Base-by-base conservation (phyloP, 2,797 vertebrate species). In the Lutjanus argentimaculatus region DNA sequence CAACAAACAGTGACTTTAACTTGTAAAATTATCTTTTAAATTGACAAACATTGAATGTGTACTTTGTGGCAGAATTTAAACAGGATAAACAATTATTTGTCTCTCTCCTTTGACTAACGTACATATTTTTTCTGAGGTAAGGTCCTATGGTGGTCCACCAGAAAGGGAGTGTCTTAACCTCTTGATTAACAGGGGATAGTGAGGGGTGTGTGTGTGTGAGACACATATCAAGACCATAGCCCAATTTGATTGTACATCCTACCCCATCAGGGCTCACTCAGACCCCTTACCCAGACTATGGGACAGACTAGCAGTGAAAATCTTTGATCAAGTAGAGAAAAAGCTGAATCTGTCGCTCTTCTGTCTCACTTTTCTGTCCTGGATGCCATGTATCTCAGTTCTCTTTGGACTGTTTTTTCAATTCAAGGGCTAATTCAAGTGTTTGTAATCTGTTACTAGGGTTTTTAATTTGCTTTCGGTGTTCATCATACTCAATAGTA, bases 371-470 rank as follows among this genome's bases (percentile, higher is more conserved):
- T 84, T 83, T 82, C 81, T 83, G 70, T 85, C 77, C 51, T 77
- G 46, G 79, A 88, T 75, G 83, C 74, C 82, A 79, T 89, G 77
- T 75, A 46, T 89, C 85, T 86, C 70, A 70, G 66, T 93, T 92
- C 30, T 36, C 30, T 87, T 51, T 86, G 79, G 91, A 94, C 88
- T 87, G 84, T 94, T 94, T 71, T 52, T 63, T 88, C 72, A 90
- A 96, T 95, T 94, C 85, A 96, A 96, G 96, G 96, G 96, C 96
- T 96, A 96, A 93, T 92, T 94, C 92, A 82, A 87, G 86, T 87
- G 79, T 94, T 93, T 91, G 84, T 93, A 75, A 93, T 88, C 88
- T 66, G 53, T 83, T 81, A 68, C 72, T 80, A 57, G 66, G 56
- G 62, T 91, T 88, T 89, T 88, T 80, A 4, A 43, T 79, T 90